phyloP scores from a whole-genome alignment of 2,113 vertebrate species.

The Seriola rivoliana region DNA sequence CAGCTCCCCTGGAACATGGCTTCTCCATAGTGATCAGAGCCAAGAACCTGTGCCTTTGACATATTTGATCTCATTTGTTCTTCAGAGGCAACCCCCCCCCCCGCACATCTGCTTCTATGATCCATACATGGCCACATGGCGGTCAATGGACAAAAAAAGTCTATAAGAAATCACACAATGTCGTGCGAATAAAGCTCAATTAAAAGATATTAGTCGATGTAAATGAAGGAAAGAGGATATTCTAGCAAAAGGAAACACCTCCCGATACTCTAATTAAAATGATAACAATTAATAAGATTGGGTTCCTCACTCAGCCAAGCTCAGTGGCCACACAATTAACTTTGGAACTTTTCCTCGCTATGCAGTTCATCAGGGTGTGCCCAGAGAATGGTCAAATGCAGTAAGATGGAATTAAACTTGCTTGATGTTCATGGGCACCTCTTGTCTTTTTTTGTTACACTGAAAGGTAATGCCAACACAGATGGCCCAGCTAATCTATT shows the following conservation, averaged over 20 bases:
- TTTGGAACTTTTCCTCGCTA: background rate
- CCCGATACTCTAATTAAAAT: conserved; percentile 56
- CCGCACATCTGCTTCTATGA: conserved; percentile 40
- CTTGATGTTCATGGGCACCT: conserved; percentile 5
- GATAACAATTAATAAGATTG: conserved; percentile 55
- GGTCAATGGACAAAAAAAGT: conserved; percentile 42
- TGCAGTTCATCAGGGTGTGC: conserved; percentile 44
- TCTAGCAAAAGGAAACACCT: conserved; percentile 32
- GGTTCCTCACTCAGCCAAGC: conserved; percentile 13
- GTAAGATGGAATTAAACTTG: background rate
- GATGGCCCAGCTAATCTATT: background rate
- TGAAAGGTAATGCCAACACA: background rate
- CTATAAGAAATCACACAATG: background rate
- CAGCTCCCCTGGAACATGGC: conserved; percentile 43
- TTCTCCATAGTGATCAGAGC: conserved; percentile 69
- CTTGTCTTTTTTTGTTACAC: background rate
- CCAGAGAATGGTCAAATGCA: conserved; percentile 16
- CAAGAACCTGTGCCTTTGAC: conserved; percentile 65
- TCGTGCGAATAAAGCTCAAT: conserved; percentile 31
- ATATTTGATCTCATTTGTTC: conserved; percentile 64
- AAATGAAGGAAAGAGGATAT: conserved; percentile 42
- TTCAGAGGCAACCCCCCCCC: conserved; percentile 51
- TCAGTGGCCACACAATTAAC: conserved; percentile 53
- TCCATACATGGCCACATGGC: conserved; percentile 49
- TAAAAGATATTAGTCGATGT: conserved; percentile 43